A percentile compares a stretch with the other conserved stretches of the same genome.
Evolutionary conservation across 2,797 vertebrate genomes (phyloP).

Genomic region (Atherinosoma microstoma): DNA sequence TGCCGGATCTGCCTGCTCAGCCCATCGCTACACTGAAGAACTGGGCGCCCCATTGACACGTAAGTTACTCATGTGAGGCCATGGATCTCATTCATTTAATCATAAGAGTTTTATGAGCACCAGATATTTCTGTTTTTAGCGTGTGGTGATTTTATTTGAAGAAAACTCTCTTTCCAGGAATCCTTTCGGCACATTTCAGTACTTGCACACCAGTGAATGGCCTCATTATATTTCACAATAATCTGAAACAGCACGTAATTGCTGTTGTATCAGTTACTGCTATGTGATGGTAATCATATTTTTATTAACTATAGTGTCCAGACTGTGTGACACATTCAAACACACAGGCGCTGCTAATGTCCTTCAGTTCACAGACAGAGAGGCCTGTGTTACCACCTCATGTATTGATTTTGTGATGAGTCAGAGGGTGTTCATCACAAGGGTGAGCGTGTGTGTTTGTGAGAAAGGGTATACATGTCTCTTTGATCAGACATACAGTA

Average conservation of each 20-base stretch:
- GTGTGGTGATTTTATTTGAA: conserved; percentile 12
- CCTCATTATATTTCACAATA: background rate
- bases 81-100: conserved; percentile 6
- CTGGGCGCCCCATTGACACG: conserved; percentile 46
- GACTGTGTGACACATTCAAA: conserved; percentile 42
- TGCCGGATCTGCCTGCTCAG: conserved; percentile 31
- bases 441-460: conserved; percentile 29
- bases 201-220: conserved; percentile 5
- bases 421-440: conserved; percentile 71
- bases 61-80: conserved; percentile 22
- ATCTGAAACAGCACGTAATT: conserved; percentile 6
- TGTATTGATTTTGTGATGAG: conserved; percentile 77
- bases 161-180: conserved; percentile 27
- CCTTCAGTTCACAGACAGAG: conserved; percentile 65
- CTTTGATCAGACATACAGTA: conserved; percentile 47
- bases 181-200: background rate
- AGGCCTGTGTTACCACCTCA: conserved; percentile 59
- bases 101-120: background rate
- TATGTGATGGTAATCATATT: conserved; percentile 28
- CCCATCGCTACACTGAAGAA: conserved; percentile 44
- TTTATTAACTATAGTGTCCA: conserved; percentile 30
- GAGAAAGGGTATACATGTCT: conserved; percentile 13
- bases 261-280: conserved; percentile 22
- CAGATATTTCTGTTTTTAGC: conserved; percentile 18
- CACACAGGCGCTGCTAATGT: conserved; percentile 41